Percentiles rank a stretch among this genome's conserved stretches.
phyloP scores from a whole-genome alignment of 2,888 invertebrate species.

The Amphimallon solstitiale region DNA sequence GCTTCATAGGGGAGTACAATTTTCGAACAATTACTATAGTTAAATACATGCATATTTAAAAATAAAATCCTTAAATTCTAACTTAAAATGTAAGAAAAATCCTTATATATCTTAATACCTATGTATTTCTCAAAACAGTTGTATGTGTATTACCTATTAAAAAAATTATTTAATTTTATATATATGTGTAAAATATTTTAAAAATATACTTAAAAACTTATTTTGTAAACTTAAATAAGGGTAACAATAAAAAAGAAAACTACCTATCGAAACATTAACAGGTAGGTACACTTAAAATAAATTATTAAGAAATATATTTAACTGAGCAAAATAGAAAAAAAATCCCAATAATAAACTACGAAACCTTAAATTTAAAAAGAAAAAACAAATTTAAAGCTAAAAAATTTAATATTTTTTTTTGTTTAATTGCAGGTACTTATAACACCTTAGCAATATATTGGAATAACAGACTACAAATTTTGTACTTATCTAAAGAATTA shows the following conservation, averaged over 20 bases:
- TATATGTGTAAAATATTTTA: background rate
- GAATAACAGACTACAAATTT: no score
- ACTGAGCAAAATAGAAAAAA: background rate
- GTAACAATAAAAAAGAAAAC: conserved; percentile 2
- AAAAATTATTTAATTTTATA: conserved; percentile 20
- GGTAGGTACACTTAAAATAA: background rate
- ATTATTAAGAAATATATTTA: conserved; percentile 1
- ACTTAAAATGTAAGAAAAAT: background rate
- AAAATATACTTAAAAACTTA: conserved; percentile 23
- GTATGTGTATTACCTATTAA: conserved; percentile 58
- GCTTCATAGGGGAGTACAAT: background rate
- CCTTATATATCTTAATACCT: background rate
- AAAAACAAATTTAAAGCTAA: no score
- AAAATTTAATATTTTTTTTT: background rate
- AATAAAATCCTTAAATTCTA: background rate
- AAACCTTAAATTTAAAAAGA: no score
- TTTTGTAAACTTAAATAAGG: conserved; percentile 13
- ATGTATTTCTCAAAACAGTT: conserved; percentile 55
- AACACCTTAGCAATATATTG: conserved; percentile 13
- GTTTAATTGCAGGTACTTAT: background rate
- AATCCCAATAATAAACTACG: background rate
- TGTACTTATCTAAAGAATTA: no score
- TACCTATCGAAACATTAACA: background rate
- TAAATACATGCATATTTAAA: background rate
- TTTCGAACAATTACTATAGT: background rate